These are phyloP conservation scores for Cyclargus thomasi DNA, from an alignment of 1,140 invertebrate species.

Conservation along the genomic window DNA sequence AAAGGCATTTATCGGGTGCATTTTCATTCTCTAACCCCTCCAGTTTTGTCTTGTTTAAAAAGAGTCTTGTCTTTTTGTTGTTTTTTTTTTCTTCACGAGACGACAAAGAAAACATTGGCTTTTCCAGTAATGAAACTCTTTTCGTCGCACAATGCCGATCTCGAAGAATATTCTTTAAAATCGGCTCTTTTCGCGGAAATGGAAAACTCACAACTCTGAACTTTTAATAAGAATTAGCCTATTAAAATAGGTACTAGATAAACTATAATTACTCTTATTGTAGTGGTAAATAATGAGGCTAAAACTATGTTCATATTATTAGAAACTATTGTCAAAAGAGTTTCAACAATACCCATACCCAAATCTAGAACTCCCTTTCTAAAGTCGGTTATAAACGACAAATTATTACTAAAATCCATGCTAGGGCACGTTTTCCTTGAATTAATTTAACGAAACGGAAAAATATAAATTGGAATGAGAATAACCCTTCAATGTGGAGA, in stretches of 20 bases:
- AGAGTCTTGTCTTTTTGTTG: constrained; percentile 48
- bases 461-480: not conserved
- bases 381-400: not conserved
- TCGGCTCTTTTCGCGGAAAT: not conserved
- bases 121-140: constrained; percentile 59
- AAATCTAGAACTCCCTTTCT: too few species aligned
- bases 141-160: constrained; percentile 36
- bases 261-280: too few species aligned
- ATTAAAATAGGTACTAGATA: too few species aligned
- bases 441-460: constrained; percentile 3
- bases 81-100: constrained; percentile 41
- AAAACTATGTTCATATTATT: too few species aligned
- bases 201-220: not conserved
- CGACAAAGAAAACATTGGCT: constrained; percentile 54
- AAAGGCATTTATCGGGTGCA: constrained; percentile 7
- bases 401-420: not conserved
- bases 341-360: too few species aligned
- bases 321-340: too few species aligned
- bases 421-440: not conserved
- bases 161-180: not conserved
- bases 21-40: constrained; percentile 48
- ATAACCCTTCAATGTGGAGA: not conserved
- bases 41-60: constrained; percentile 46
- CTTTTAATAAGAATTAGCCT: not conserved
- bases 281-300: too few species aligned